A percentile compares a stretch with the other conserved stretches of the same genome.
Evolutionary conservation across 1,140 invertebrate genomes (phyloP).

Genomic region (Medauroidea extradentata): DNA sequence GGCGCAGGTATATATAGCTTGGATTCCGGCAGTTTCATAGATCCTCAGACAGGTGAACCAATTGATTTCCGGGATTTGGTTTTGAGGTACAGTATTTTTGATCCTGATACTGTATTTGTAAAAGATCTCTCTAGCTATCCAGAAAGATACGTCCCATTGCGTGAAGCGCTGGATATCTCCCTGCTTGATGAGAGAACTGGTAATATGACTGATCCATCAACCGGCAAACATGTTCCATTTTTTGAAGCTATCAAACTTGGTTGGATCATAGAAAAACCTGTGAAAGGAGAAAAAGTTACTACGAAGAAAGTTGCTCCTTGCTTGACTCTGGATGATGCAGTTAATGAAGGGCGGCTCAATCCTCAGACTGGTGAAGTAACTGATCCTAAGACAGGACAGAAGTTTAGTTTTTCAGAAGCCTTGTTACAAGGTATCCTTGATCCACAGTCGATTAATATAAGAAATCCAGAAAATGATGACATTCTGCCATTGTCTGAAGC

Average conservation of each 20-base stretch:
- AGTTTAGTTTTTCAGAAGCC: constrained; percentile 56
- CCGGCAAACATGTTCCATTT: constrained; percentile 73
- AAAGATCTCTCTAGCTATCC: constrained; percentile 66
- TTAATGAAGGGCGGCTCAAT: constrained; percentile 61
- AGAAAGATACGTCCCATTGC: constrained; percentile 63
- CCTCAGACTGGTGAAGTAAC: constrained; percentile 56
- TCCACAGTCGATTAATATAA: constrained; percentile 64
- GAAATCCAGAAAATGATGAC: constrained; percentile 65
- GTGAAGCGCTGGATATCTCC: constrained; percentile 66
- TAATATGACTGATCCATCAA: constrained; percentile 77
- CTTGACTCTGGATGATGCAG: constrained; percentile 56
- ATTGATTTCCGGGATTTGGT: constrained; percentile 76
- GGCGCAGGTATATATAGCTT: constrained; percentile 70
- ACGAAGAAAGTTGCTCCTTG: constrained; percentile 22
- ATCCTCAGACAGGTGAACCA: constrained; percentile 68
- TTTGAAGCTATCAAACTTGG: constrained; percentile 74
- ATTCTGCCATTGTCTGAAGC: constrained; percentile 67
- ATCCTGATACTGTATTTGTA: constrained; percentile 69
- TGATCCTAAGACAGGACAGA: constrained; percentile 55
- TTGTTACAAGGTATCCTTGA: constrained; percentile 68
- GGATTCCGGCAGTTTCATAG: constrained; percentile 66
- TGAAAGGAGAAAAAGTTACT: constrained; percentile 34
- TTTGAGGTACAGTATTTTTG: constrained; percentile 65
- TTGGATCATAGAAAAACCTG: constrained; percentile 58
- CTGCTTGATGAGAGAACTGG: constrained; percentile 72